Percentiles rank a stretch among this genome's conserved stretches.
These are phyloP conservation scores for Phallusia fumigata DNA, from an alignment of 23 tunicate species.

Conservation along the genomic window DNA sequence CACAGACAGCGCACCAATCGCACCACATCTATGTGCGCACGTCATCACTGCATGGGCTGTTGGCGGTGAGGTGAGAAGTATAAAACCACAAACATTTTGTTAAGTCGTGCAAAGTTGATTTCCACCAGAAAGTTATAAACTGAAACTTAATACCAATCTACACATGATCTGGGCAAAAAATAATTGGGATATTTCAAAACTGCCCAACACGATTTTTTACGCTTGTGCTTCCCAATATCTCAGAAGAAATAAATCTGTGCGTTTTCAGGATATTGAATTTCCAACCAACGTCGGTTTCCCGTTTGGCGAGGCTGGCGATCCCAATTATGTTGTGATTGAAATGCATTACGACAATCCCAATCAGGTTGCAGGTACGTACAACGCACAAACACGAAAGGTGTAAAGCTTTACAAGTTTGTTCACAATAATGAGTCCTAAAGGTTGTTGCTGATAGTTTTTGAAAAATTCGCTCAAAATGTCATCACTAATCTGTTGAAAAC, in stretches of 20 bases:
- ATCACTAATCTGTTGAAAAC: too few species aligned
- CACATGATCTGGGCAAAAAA: too few species aligned
- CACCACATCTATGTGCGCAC: slow-evolving; percentile 1
- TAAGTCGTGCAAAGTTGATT: too few species aligned
- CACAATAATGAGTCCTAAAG: too few species aligned
- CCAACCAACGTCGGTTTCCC: slow-evolving; percentile 45
- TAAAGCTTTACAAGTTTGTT: background rate
- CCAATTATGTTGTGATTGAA: slow-evolving; percentile 36
- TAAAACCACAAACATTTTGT: background rate
- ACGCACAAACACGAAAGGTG: background rate
- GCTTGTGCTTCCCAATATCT: background rate
- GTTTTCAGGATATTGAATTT: slow-evolving; percentile 22
- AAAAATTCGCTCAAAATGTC: too few species aligned
- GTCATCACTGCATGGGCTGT: slow-evolving; percentile 47
- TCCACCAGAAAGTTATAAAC: too few species aligned
- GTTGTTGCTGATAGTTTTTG: too few species aligned
- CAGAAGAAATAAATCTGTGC: too few species aligned
- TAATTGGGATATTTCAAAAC: too few species aligned
- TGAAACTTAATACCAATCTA: too few species aligned
- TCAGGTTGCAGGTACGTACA: slow-evolving; percentile 6
- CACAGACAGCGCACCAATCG: slow-evolving; percentile 16
- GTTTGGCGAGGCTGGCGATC: slow-evolving; percentile 37
- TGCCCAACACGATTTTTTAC: background rate
- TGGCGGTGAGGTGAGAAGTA: slow-evolving; percentile 40
- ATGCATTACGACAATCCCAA: slow-evolving; percentile 60